Conservation (phyloP, 2,797 vertebrate species). For the Dermochelys coriacea region DNA sequence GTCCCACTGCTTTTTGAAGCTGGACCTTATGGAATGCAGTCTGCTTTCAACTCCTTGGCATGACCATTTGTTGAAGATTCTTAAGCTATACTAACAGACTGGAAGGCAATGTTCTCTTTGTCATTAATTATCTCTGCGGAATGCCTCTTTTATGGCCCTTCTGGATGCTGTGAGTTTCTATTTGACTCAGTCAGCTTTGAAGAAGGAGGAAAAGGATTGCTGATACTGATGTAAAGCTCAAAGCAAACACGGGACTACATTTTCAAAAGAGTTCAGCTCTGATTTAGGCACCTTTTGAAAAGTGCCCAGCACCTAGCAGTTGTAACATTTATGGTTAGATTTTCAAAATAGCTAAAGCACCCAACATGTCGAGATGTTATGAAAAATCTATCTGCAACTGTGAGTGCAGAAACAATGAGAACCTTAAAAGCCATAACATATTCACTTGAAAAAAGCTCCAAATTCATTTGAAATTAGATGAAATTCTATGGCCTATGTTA, state of each 20-base stretch:
- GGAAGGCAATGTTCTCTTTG: conserved; percentile 47
- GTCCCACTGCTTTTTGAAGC: background rate
- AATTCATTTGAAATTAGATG: background rate
- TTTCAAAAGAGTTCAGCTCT: conserved; percentile 38
- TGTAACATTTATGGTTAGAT: background rate
- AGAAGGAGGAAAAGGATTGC: conserved; percentile 19
- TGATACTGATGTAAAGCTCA: conserved; percentile 36
- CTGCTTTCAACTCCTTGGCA: background rate
- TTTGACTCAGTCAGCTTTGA: conserved; percentile 33
- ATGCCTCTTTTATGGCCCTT: background rate
- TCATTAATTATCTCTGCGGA: background rate
- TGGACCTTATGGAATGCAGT: background rate
- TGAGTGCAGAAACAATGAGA: background rate
- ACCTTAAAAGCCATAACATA: background rate
- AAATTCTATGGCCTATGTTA: background rate
- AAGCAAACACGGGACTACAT: conserved; percentile 43
- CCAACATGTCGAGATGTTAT: background rate
- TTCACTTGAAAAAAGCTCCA: background rate
- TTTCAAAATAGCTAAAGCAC: background rate
- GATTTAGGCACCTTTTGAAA: conserved; percentile 37
- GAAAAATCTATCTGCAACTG: background rate
- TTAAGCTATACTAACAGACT: background rate
- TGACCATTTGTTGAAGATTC: conserved; percentile 12
- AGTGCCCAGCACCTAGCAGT: background rate
- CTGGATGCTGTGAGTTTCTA: conserved; percentile 27